A percentile compares a stretch with the other conserved stretches of the same genome.
These are phyloP conservation scores for Eudasyphora cyanicolor DNA, from an alignment of 2,888 invertebrate genomes.

Conservation along the genomic window DNA sequence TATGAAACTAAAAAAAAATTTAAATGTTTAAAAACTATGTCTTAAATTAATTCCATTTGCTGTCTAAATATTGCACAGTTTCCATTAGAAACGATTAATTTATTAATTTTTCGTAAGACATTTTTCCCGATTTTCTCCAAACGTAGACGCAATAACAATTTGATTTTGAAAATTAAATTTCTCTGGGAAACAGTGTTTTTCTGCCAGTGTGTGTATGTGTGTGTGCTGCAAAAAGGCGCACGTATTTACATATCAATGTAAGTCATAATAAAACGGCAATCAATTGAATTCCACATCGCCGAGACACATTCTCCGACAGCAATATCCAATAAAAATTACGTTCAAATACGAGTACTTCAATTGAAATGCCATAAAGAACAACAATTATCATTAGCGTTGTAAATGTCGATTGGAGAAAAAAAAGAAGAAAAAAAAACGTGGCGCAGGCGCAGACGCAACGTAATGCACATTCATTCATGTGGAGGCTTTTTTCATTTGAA, in stretches of 20 bases:
- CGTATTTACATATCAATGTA: constrained; percentile 10
- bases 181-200: constrained; percentile 5
- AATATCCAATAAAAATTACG: not conserved
- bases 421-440: constrained; percentile 43
- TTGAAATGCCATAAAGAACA: constrained; percentile 18
- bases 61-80: too few species aligned
- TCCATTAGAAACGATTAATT: too few species aligned
- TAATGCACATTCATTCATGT: too few species aligned
- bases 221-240: not conserved
- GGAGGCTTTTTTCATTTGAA: constrained; percentile 28
- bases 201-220: too few species aligned
- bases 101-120: too few species aligned
- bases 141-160: not conserved
- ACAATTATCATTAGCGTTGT: constrained; percentile 59
- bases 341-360: constrained; percentile 1
- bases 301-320: not conserved
- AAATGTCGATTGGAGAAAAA: constrained; percentile 51
- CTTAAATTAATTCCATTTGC: too few species aligned
- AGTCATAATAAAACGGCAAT: constrained; percentile 10
- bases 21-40: too few species aligned
- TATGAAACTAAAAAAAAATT: too few species aligned
- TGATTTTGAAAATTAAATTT: not conserved
- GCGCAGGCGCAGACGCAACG: constrained; percentile 58
- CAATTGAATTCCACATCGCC: constrained; percentile 35
- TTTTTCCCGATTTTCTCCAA: too few species aligned